phyloP scores from a whole-genome alignment of 2,797 vertebrate species.

The Gallinago solitaria region DNA sequence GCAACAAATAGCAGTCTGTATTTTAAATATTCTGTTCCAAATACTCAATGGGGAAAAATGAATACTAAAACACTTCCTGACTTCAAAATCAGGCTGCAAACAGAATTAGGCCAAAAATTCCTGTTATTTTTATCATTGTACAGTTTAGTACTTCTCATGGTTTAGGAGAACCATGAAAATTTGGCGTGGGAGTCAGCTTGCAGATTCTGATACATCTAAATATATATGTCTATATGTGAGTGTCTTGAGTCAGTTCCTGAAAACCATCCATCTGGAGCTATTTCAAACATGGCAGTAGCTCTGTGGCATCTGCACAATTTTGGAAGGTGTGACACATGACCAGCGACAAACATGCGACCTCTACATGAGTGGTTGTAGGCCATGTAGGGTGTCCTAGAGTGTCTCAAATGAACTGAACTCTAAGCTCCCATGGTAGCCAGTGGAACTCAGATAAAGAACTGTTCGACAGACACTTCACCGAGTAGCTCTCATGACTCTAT shows the following conservation, averaged over 20 bases:
- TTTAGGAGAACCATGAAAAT: neutral
- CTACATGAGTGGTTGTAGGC: neutral
- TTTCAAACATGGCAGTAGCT: neutral
- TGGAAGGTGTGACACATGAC: too few relatives aligned
- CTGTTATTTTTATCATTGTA: neutral
- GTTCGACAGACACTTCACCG: neutral
- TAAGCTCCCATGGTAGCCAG: fast-evolving
- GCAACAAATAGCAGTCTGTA: neutral
- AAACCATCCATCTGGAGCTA: neutral
- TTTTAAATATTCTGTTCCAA: neutral
- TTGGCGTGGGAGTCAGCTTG: neutral
- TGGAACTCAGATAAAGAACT: neutral
- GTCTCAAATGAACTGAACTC: neutral
- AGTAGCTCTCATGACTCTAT: neutral
- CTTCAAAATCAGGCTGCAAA: neutral
- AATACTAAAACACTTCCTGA: neutral
- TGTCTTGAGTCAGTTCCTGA: neutral
- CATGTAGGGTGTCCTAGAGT: too few relatives aligned
- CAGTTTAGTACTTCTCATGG: neutral
- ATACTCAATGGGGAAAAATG: neutral
- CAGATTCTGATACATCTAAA: neutral
- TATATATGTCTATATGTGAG: neutral
- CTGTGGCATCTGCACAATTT: neutral
- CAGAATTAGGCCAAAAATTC: neutral
- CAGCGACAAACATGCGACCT: fast-evolving